Evolutionary conservation across 2,888 invertebrate genomes (phyloP), one percentile per base, ranked within the genome.

Genomic region (Heliconius charithonia): DNA sequence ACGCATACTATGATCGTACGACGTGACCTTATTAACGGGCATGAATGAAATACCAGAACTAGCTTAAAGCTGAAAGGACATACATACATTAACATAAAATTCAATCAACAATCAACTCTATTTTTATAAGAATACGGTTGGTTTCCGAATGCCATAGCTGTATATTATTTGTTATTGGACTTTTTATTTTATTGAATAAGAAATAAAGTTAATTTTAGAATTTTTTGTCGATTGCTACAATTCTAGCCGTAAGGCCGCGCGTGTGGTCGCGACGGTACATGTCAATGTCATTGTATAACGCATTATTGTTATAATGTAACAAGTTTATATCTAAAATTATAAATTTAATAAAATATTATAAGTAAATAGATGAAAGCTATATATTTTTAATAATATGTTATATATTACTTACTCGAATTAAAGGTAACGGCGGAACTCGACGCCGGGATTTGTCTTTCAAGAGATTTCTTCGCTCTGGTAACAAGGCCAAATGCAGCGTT

Each of bases 1-100:
- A 82, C 84, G 83, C 82, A 76, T 82, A 83, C 84, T 84, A 83
- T 75, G 78, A 79, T 79, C 84, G 80, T 81, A 84, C 81, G 77
- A 51, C 63, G 62, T 78, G 82, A 83, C 84, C 84, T 84, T 82
- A 79, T 81, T 81, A 77, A 76, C 81, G 69, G 81, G 80, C 77
- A 83, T 85, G 83, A 85, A 85, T 85, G 84, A 82, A 85, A 81
- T 80, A 80, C 79, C 56, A 69, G 25, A 41, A 0, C 41, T 4
- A 37, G 6, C 37, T 13, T 69, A 69, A 25, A 6, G 41, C 13
- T 69, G n/a, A 69, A 69, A 69, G 41, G 67, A 41, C 37, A 41
- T 69, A 69, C 67, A 41, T 41, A 10, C 25, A 27, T 41, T 67
- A 13, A 7, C 13, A 10, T n/a, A 13, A 41, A 37, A 41, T 12